Base-by-base conservation (phyloP, 1,140 invertebrate genomes). In the Dreissena polymorpha region DNA sequence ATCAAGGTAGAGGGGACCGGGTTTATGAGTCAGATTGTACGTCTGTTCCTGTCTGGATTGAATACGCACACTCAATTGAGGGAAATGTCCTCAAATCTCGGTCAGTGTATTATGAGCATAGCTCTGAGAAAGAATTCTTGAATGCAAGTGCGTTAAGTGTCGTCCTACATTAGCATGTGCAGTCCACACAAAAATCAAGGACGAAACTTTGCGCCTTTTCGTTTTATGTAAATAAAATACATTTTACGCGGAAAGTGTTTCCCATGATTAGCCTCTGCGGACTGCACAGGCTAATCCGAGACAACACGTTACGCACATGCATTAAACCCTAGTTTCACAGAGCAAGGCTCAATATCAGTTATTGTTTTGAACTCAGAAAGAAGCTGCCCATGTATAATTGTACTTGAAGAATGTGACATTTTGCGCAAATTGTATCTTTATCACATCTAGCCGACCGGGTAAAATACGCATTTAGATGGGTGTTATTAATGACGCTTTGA, bases 21-120 rank as follows among this genome's bases (percentile, higher is more conserved):
- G 53, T 83, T 83, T 55, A 83, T 83, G 80, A 83, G 80, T 50
- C 55, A 83, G 13, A 68, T 83, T 60, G 80, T 83, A 0, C 49
- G 80, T 23, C 50, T 83, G 21, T 83, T 83, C 63, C 21, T 83
- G 50, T 69, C 25, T 16, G 72, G 71, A 10, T 67, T 83, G 16
- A 83, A 75, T 14, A 83, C 80, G 7, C 74, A 83, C 27, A 29
- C 53, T 29, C 29, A 49, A 53, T 29, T 83, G 27, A 29, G 69
- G 16, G n/a, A 83, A 14, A 65, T 83, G 14, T 65, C 72, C 23
- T 69, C 71, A 14, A 83, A 83, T 27, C 13, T 75, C 18, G 71
- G 80, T 83, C 68, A 80, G 21, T 49, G 39, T 39, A 39, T 39
- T 5, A 16, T 23, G 7, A n/a, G 10, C 23, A 2, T 63, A 5